A percentile compares a stretch with the other conserved stretches of the same genome.
Evolutionary conservation across 2,797 vertebrate species (phyloP).

Genomic region (Myiotriccus ornatus): DNA sequence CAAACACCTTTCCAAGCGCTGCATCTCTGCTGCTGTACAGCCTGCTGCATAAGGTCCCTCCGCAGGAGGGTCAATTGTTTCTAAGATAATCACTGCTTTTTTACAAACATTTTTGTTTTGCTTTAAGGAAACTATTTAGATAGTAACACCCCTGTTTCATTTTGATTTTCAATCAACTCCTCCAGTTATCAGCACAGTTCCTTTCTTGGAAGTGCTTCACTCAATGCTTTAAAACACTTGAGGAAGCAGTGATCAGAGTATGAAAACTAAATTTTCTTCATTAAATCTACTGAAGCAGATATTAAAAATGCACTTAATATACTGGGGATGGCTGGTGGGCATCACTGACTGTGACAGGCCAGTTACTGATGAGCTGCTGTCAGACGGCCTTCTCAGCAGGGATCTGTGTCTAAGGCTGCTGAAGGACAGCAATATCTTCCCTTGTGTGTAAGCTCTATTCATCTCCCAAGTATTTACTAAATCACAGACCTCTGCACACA

Average conservation of each 20-base stretch:
- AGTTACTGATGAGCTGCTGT: slow-evolving; percentile 85
- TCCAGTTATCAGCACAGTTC: slow-evolving; percentile 12
- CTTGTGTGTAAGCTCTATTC: slow-evolving; percentile 83
- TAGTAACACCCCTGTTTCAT: not conserved
- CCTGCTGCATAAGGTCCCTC: not conserved
- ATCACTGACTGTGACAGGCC: slow-evolving; percentile 84
- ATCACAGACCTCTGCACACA: slow-evolving; percentile 91
- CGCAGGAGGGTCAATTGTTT: not conserved
- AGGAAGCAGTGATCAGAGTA: slow-evolving; percentile 78
- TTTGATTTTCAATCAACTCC: slow-evolving; percentile 47
- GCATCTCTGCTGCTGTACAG: not conserved
- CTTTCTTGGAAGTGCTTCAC: slow-evolving; percentile 47
- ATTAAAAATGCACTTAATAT: slow-evolving; percentile 88
- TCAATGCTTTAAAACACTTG: slow-evolving; percentile 74
- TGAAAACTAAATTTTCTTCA: slow-evolving; percentile 82
- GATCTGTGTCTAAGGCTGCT: slow-evolving; percentile 82
- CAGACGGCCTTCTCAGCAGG: slow-evolving; percentile 84
- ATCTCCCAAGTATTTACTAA: slow-evolving; percentile 92
- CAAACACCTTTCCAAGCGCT: not conserved
- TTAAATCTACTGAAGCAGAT: slow-evolving; percentile 85
- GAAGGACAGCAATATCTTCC: slow-evolving; percentile 85
- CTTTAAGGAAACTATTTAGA: slow-evolving; percentile 10
- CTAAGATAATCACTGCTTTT: not conserved
- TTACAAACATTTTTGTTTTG: slow-evolving; percentile 10
- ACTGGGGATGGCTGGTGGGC: slow-evolving; percentile 80